Conservation (phyloP, 2,113 vertebrate species). For the Melospiza melodia region DNA sequence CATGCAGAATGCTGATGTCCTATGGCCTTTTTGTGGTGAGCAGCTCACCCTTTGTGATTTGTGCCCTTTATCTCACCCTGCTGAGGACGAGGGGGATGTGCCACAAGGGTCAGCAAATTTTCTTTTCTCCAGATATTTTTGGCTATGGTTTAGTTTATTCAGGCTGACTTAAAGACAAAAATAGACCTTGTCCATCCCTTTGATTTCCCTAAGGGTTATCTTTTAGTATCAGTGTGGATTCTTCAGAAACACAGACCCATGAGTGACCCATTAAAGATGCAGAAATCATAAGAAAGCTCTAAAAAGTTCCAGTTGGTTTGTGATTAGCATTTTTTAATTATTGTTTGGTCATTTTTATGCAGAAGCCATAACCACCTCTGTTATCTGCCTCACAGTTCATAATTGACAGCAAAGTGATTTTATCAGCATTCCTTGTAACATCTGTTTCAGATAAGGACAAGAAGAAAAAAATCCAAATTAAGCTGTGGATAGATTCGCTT, state of each 20-base stretch:
- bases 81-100: rapidly evolving
- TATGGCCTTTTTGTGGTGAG: rapidly evolving
- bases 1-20: background rate
- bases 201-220: background rate
- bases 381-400: background rate
- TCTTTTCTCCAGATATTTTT: background rate
- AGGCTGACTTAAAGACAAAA: background rate
- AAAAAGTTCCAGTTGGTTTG: background rate
- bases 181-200: background rate
- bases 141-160: background rate
- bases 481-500: background rate
- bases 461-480: background rate
- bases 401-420: background rate
- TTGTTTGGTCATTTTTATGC: background rate
- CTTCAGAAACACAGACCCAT: background rate
- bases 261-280: background rate
- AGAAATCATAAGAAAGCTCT: background rate
- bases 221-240: background rate
- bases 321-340: background rate
- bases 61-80: background rate
- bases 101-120: background rate
- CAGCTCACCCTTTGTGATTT: background rate
- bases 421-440: background rate
- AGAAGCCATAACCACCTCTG: background rate
- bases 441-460: background rate